A percentile compares a stretch with the other conserved stretches of the same genome.
Conservation (phyloP, 2,797 vertebrate species). For the Eidolon dupreanum region DNA sequence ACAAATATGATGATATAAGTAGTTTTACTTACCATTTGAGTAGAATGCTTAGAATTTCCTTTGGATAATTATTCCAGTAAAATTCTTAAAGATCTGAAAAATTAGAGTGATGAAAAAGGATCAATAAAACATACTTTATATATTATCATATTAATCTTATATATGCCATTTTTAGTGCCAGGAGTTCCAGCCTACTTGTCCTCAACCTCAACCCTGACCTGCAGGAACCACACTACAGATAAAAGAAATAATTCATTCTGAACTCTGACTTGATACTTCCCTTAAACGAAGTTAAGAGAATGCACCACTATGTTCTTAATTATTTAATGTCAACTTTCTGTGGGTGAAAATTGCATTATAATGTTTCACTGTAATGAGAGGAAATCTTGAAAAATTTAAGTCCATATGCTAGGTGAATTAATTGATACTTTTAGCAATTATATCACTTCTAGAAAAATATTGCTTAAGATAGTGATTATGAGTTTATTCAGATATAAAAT, state of each 20-base stretch:
- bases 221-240: neutral
- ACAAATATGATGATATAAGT: neutral
- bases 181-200: neutral
- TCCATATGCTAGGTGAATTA: neutral
- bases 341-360: neutral
- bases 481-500: neutral
- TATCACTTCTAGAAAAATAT: neutral
- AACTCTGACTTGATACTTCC: neutral
- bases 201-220: constrained; percentile 5
- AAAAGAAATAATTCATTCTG: constrained; percentile 41
- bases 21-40: constrained; percentile 52
- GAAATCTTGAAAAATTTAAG: neutral
- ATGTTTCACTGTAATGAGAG: neutral
- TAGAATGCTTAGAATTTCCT: neutral
- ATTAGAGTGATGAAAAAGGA: neutral
- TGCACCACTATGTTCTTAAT: neutral
- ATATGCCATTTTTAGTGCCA: neutral
- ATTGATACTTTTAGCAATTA: neutral
- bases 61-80: constrained; percentile 4
- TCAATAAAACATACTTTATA: neutral
- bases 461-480: neutral
- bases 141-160: neutral
- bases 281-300: constrained; percentile 1
- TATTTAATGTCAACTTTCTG: constrained; percentile 12
- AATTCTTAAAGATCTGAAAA: constrained; percentile 48